Percentiles rank a stretch among this genome's conserved stretches.
These are phyloP conservation scores for Pseudorectes ferrugineus DNA, from an alignment of 2,113 vertebrate species.

Conservation along the genomic window DNA sequence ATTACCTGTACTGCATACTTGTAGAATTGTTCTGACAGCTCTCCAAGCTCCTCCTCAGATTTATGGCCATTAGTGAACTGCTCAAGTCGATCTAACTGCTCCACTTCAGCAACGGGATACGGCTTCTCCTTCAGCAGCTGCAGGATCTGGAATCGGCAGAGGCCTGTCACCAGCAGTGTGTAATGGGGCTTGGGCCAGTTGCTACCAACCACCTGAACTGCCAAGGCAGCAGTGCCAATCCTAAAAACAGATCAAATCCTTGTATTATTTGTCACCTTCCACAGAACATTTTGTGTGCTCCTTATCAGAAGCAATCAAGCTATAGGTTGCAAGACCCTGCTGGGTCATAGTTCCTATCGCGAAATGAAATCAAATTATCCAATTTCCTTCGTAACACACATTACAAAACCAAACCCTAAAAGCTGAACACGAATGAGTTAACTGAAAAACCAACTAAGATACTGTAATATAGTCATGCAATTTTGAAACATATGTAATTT, in stretches of 20 bases:
- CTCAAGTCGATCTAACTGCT: conserved; percentile 91
- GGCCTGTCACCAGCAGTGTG: conserved; percentile 88
- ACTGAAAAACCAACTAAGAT: not conserved
- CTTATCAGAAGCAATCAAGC: not conserved
- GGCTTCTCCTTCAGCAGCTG: conserved; percentile 86
- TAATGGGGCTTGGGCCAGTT: conserved; percentile 99
- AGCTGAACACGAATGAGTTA: not conserved
- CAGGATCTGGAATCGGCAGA: conserved; percentile 89
- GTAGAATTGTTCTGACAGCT: conserved; percentile 88
- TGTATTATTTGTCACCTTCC: not conserved
- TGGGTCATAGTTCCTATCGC: accelerated
- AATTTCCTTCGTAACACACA: not conserved
- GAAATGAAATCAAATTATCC: not conserved
- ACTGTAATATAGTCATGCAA: accelerated
- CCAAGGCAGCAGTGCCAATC: conserved; percentile 90
- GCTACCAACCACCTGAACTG: conserved; percentile 94
- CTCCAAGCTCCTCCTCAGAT: conserved; percentile 77
- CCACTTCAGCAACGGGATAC: conserved; percentile 87
- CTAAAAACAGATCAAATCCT: conserved; percentile 62
- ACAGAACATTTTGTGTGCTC: not conserved
- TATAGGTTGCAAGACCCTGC: not conserved
- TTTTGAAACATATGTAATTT: accelerated
- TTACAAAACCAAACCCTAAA: not conserved
- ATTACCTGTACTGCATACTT: conserved; percentile 89
- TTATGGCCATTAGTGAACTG: conserved; percentile 75